Conservation (phyloP, 2,888 invertebrate genomes). For the Metopia argyrocephala region DNA sequence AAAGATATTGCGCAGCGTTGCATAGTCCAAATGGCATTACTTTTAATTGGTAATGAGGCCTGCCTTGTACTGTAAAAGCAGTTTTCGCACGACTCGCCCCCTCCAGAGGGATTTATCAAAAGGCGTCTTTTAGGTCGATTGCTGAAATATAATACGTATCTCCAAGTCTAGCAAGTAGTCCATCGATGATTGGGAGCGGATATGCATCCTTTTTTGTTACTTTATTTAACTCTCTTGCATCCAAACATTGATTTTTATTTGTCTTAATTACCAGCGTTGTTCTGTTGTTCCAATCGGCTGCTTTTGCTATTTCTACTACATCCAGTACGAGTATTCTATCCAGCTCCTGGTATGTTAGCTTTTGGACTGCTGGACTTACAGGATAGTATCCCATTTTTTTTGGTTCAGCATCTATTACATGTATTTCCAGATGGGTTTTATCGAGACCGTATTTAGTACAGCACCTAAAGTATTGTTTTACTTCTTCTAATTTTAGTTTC, state of each 20-base stretch:
- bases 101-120: slow-evolving; percentile 47
- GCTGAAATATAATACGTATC: too few species aligned
- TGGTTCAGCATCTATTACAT: slow-evolving; percentile 12
- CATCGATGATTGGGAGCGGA: slow-evolving; percentile 39
- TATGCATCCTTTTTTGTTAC: too few species aligned
- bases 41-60: slow-evolving; percentile 17
- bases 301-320: neutral
- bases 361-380: slow-evolving; percentile 28
- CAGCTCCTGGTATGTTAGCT: slow-evolving; percentile 20
- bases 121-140: too few species aligned
- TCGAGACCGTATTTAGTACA: slow-evolving; percentile 21
- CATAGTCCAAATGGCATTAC: slow-evolving; percentile 25
- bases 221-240: too few species aligned
- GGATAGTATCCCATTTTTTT: slow-evolving; percentile 43
- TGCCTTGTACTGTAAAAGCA: slow-evolving; percentile 22
- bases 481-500: neutral
- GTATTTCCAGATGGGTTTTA: slow-evolving; percentile 21
- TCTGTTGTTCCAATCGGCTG: slow-evolving; percentile 14
- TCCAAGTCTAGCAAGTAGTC: slow-evolving; percentile 18
- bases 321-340: slow-evolving; percentile 33
- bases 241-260: slow-evolving; percentile 26
- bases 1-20: neutral
- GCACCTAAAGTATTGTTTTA: slow-evolving; percentile 23
- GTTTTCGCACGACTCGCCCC: slow-evolving; percentile 20
- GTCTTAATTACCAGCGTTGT: too few species aligned